These are phyloP conservation scores for Synanthedon myopaeformis DNA, from an alignment of 2,888 invertebrate species.

Conservation along the genomic window DNA sequence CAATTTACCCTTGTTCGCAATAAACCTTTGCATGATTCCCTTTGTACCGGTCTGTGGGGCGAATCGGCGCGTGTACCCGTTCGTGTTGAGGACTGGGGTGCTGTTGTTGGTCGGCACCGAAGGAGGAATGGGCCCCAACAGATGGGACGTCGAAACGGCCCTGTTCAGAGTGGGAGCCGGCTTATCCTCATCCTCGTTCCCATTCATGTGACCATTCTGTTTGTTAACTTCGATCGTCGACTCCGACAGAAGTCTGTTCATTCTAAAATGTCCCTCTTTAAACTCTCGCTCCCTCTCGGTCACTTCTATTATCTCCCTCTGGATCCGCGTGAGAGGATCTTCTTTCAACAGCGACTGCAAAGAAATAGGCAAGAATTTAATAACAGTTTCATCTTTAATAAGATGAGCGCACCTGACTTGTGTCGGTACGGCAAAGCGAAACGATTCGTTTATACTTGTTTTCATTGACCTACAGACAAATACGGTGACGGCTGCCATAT, in stretches of 20 bases:
- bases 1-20: conserved; percentile 82
- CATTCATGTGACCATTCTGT: conserved; percentile 54
- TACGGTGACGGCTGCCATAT: neutral
- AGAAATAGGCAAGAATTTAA: neutral
- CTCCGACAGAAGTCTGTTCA: conserved; percentile 56
- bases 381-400: too few relatives aligned
- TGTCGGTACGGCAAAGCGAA: too few relatives aligned
- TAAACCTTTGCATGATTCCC: conserved; percentile 88
- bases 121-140: conserved; percentile 47
- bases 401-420: too few relatives aligned
- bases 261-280: conserved; percentile 69
- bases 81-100: conserved; percentile 47
- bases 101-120: conserved; percentile 44
- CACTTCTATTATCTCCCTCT: conserved; percentile 89
- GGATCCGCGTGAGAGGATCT: conserved; percentile 84
- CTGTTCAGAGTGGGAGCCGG: conserved; percentile 41
- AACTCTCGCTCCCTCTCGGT: conserved; percentile 87
- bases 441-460: conserved; percentile 8
- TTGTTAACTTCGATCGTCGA: conserved; percentile 60
- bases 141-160: conserved; percentile 58
- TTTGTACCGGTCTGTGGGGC: conserved; percentile 76
- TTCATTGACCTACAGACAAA: conserved; percentile 13
- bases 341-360: conserved; percentile 72
- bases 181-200: conserved; percentile 28
- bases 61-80: conserved; percentile 71